Evolutionary conservation across 2,113 vertebrate species (phyloP).

Genomic region (Gasterosteus nipponicus): DNA sequence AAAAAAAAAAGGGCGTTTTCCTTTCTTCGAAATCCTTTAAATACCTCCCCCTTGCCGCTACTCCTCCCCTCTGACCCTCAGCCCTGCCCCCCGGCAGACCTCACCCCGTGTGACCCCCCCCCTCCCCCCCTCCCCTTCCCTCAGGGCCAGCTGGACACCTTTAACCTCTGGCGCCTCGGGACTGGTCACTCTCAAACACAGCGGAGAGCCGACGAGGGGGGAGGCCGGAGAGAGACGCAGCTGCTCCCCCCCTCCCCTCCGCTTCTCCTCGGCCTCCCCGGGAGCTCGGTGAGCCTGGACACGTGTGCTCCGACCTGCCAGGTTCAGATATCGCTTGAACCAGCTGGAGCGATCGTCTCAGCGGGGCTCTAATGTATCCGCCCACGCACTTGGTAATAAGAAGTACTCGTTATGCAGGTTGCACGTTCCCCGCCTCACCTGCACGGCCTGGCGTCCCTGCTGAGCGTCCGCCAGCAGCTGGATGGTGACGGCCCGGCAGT

Average conservation of each 20-base stretch:
- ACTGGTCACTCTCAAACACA: slow-evolving; percentile 67
- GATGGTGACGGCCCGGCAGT: slow-evolving; percentile 93
- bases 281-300: slow-evolving; percentile 33
- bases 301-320: slow-evolving; percentile 34
- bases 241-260: slow-evolving; percentile 33
- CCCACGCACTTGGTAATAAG: background rate
- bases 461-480: slow-evolving; percentile 96
- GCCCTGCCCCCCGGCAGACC: slow-evolving; percentile 63
- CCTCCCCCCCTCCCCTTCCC: slow-evolving; percentile 55
- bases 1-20: slow-evolving; percentile 52
- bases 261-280: background rate
- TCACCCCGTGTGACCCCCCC: slow-evolving; percentile 60
- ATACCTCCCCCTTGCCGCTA: slow-evolving; percentile 61
- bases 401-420: background rate
- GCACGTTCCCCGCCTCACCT: slow-evolving; percentile 80
- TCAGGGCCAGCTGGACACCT: slow-evolving; percentile 77
- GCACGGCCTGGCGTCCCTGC: slow-evolving; percentile 96
- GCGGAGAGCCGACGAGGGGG: slow-evolving; percentile 43
- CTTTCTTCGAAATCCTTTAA: slow-evolving; percentile 75
- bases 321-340: slow-evolving; percentile 24
- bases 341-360: slow-evolving; percentile 5
- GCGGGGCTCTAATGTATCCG: background rate
- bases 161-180: slow-evolving; percentile 56
- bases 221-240: slow-evolving; percentile 30
- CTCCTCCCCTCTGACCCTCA: slow-evolving; percentile 73